Conservation (phyloP, 2,113 vertebrate genomes). For the Ciconia boyciana region DNA sequence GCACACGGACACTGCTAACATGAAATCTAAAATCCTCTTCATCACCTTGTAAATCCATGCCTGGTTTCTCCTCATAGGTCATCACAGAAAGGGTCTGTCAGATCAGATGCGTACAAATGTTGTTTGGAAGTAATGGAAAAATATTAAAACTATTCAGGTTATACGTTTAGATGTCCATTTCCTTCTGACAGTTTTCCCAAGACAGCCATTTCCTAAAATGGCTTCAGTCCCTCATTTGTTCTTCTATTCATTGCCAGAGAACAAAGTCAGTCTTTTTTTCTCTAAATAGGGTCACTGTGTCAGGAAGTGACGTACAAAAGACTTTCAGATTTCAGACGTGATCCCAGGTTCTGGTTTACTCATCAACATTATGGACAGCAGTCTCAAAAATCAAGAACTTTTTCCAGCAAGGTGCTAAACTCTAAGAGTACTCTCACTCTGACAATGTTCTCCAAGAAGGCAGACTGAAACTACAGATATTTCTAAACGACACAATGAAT, state of each 20-base stretch:
- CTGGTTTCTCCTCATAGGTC: neutral
- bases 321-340: neutral
- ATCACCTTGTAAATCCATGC: neutral
- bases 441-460: neutral
- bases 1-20: neutral
- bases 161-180: neutral
- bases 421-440: neutral
- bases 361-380: neutral
- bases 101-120: neutral
- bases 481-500: neutral
- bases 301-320: neutral
- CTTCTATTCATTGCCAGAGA: neutral
- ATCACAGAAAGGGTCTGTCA: neutral
- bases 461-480: neutral
- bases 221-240: neutral
- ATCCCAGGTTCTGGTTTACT: neutral
- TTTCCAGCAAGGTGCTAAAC: neutral
- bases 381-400: neutral
- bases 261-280: neutral
- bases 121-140: neutral
- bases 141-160: neutral
- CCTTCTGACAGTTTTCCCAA: neutral
- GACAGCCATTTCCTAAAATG: neutral
- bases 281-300: neutral
- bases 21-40: neutral